These are phyloP conservation scores for Amniataba percoides DNA, from an alignment of 2,797 vertebrate species.

Conservation along the genomic window DNA sequence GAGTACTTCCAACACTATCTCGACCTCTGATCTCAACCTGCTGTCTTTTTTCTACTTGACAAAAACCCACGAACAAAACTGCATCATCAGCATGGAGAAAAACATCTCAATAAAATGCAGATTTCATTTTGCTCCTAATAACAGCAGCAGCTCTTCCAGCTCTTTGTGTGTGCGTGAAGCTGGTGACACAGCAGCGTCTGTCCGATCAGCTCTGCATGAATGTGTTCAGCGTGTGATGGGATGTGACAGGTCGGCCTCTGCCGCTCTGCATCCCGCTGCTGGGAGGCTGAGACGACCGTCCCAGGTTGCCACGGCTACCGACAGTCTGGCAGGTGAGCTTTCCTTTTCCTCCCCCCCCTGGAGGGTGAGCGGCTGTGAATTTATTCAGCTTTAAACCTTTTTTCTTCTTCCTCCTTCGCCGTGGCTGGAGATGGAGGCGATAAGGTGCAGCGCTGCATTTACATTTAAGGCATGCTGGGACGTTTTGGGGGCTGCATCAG, in stretches of 20 bases:
- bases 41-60: too few species aligned
- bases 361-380: slow-evolving; percentile 36
- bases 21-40: too few species aligned
- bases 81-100: background rate
- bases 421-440: slow-evolving; percentile 15
- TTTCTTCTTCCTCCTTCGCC: slow-evolving; percentile 29
- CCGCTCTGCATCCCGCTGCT: slow-evolving; percentile 21
- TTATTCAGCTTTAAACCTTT: slow-evolving; percentile 52
- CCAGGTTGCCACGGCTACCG: slow-evolving; percentile 76
- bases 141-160: background rate
- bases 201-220: slow-evolving; percentile 21
- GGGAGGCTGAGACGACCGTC: slow-evolving; percentile 33
- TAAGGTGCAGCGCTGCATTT: slow-evolving; percentile 22
- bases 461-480: background rate
- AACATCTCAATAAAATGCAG: background rate
- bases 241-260: slow-evolving; percentile 67
- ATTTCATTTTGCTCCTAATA: too few species aligned
- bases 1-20: too few species aligned
- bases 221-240: slow-evolving; percentile 42
- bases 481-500: background rate
- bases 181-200: background rate
- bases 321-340: slow-evolving; percentile 57
- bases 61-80: background rate
- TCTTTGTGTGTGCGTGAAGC: background rate
- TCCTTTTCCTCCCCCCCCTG: background rate